Evolutionary conservation across 1,140 invertebrate genomes (phyloP).

Genomic region (Heliconius hewitsoni): DNA sequence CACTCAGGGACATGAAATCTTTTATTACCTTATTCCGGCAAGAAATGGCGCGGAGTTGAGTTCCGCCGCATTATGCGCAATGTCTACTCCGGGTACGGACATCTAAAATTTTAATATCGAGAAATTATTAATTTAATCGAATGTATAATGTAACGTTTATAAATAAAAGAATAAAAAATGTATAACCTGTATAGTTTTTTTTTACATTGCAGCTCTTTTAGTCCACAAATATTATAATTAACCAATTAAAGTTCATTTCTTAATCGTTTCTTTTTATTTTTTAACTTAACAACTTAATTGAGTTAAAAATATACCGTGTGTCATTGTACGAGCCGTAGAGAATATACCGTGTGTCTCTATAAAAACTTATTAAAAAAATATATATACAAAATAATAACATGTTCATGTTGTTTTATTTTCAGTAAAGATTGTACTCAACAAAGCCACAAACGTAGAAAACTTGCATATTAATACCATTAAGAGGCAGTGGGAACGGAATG

Average conservation of each 20-base stretch:
- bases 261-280: conserved; percentile 26
- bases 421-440: too few species aligned
- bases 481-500: too few species aligned
- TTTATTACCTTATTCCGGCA: too few species aligned
- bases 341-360: conserved; percentile 20
- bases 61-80: too few species aligned
- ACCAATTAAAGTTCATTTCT: conserved; percentile 32
- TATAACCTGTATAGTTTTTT: not conserved
- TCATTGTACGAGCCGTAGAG: not conserved
- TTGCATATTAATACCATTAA: too few species aligned
- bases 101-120: not conserved
- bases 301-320: conserved; percentile 24
- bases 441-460: too few species aligned
- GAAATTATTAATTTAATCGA: not conserved
- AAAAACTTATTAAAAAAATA: not conserved
- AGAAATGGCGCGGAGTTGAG: too few species aligned
- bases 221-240: conserved; percentile 35
- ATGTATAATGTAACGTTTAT: not conserved
- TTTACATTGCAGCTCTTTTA: not conserved
- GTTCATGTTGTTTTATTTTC: not conserved
- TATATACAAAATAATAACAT: not conserved
- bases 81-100: too few species aligned
- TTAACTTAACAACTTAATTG: conserved; percentile 36
- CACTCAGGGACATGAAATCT: too few species aligned
- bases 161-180: not conserved